phyloP scores from a whole-genome alignment of 2,888 invertebrate species.

The Rhagium mordax region DNA sequence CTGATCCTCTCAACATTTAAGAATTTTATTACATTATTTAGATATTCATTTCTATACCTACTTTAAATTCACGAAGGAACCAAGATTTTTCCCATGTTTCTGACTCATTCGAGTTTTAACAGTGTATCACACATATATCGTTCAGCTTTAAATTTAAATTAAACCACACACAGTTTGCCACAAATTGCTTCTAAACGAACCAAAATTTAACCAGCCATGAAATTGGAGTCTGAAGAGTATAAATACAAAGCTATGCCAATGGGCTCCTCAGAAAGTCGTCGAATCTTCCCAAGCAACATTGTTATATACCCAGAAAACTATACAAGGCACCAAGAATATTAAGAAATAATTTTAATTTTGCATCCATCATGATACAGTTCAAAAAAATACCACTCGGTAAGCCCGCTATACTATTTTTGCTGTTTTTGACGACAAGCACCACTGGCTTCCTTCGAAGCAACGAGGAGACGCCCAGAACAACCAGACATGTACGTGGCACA shows the following conservation, averaged over 20 bases:
- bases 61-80: too few relatives aligned
- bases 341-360: slow-evolving; percentile 34
- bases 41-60: too few relatives aligned
- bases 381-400: slow-evolving; percentile 39
- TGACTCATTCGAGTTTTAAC: slow-evolving; percentile 15
- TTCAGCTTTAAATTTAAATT: slow-evolving; percentile 43
- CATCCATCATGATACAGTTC: slow-evolving; percentile 41
- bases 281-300: slow-evolving; percentile 36
- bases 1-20: too few relatives aligned
- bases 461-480: slow-evolving; percentile 23
- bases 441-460: slow-evolving; percentile 39
- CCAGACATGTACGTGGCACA: slow-evolving; percentile 12
- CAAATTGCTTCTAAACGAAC: slow-evolving; percentile 47
- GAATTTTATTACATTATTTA: too few relatives aligned
- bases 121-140: slow-evolving; percentile 33
- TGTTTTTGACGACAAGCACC: slow-evolving; percentile 39
- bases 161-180: slow-evolving; percentile 46
- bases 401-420: slow-evolving; percentile 39
- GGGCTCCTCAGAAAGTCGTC: slow-evolving; percentile 34
- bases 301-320: slow-evolving; percentile 42
- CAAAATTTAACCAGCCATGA: slow-evolving; percentile 40
- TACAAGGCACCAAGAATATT: slow-evolving; percentile 44
- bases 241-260: slow-evolving; percentile 33
- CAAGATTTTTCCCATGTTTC: too few relatives aligned
- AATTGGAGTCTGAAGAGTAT: slow-evolving; percentile 43